These are phyloP conservation scores for Forficula auricularia DNA, from an alignment of 1,140 invertebrate genomes.

Conservation along the genomic window DNA sequence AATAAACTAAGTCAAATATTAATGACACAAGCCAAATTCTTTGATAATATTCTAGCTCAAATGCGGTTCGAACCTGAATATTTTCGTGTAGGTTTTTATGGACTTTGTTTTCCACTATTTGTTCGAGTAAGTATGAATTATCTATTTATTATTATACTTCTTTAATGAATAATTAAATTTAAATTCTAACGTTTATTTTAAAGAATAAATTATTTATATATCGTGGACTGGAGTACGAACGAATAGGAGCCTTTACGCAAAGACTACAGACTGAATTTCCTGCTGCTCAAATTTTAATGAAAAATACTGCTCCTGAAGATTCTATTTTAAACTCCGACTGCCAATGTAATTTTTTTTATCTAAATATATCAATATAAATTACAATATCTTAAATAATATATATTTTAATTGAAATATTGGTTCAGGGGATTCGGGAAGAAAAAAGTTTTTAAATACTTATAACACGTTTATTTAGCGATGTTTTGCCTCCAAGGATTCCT, in stretches of 20 bases:
- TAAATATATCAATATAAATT: slow-evolving; percentile 1
- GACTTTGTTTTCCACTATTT: slow-evolving; percentile 82
- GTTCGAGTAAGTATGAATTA: slow-evolving; percentile 55
- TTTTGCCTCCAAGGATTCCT: too few species aligned
- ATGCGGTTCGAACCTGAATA: slow-evolving; percentile 84
- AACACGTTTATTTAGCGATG: too few species aligned
- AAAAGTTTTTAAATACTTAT: too few species aligned
- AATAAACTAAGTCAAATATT: slow-evolving; percentile 67
- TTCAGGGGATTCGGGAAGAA: neutral
- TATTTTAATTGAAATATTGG: slow-evolving; percentile 2
- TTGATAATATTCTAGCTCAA: slow-evolving; percentile 76
- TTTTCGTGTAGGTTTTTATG: slow-evolving; percentile 92
- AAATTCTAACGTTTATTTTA: slow-evolving; percentile 20
- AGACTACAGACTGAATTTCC: slow-evolving; percentile 86
- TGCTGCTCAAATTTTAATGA: slow-evolving; percentile 72
- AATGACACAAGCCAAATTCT: slow-evolving; percentile 70
- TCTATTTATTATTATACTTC: neutral
- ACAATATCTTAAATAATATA: slow-evolving; percentile 2
- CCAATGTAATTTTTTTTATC: slow-evolving; percentile 46
- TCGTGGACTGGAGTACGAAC: slow-evolving; percentile 87
- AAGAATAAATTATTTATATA: slow-evolving; percentile 94
- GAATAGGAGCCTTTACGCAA: slow-evolving; percentile 84
- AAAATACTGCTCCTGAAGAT: slow-evolving; percentile 77
- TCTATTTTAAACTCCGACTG: slow-evolving; percentile 64
- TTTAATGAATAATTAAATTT: neutral